Base-by-base conservation (phyloP, 2,113 vertebrate genomes). In the Oxyura jamaicensis region DNA sequence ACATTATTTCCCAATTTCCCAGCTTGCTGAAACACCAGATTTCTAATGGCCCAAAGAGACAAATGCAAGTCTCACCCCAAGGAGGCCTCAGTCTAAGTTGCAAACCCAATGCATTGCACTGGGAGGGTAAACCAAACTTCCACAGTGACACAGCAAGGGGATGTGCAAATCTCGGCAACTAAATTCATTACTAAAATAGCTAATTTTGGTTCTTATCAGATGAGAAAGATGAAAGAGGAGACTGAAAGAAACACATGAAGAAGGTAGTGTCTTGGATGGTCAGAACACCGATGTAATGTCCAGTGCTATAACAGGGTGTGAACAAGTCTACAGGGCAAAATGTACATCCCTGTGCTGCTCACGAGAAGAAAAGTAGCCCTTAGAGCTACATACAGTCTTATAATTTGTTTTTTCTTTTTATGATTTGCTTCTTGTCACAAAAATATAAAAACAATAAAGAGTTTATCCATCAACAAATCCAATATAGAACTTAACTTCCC, bases 331-430 rank as follows among this genome's bases (percentile, higher is more conserved):
- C 22, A n/a, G 31, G 8, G 33, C 39, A 79, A 50, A 44, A 80
- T 14, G 63, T 23, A 55, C 33, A 4, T n/a, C 33, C 48, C 50
- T 53, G 69, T 22, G 26, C 48, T 53, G 35, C 39, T 53, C 50
- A 53, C 13, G 5, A 63, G 13, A 11, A 52, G 39, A 79, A 7
- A 44, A 35, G 29, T 4, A 88, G 21, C 31, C 63, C 68, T 67
- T n/a, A 18, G 29, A 86, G 50, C 23, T 75, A 52, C 48, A 53
- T 4, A 2, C 2, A 71, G 11, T 42, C 22, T 71, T n/a, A 31
- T 1, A 0, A 26, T 72, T 59, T 29, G 1, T 0, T 1, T 4
- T 84, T 63, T 25, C 6, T 58, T 26, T 65, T 48, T 68, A 46
- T 26, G 1, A 56, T 74, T 74, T 58, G 13, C 53, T 95, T 77